These are phyloP conservation scores for Todiramphus chloris DNA, from an alignment of 2,113 vertebrate genomes.

Conservation along the genomic window DNA sequence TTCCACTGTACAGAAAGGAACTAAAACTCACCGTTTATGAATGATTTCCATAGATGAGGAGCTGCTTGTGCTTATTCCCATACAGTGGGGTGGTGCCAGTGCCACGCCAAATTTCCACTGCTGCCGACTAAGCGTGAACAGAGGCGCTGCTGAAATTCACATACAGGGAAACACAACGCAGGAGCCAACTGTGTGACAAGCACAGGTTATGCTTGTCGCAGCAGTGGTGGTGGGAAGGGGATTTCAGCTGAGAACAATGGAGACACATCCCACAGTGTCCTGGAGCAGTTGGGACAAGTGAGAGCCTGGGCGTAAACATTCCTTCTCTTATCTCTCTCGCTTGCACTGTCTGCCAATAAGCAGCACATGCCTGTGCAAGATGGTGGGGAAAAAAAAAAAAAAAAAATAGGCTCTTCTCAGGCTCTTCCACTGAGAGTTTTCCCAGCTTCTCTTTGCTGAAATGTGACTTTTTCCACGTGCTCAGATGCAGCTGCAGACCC, in stretches of 20 bases:
- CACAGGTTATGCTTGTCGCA: not conserved
- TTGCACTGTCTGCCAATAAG: not conserved
- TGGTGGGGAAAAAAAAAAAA: not conserved
- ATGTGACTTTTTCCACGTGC: rapidly evolving
- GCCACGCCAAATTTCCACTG: rapidly evolving
- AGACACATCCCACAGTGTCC: not conserved
- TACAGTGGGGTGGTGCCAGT: rapidly evolving
- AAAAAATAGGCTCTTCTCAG: not conserved
- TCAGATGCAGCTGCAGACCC: rapidly evolving
- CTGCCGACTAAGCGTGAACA: not conserved
- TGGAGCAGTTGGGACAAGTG: not conserved
- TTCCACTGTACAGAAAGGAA: not conserved
- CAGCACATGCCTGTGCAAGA: not conserved
- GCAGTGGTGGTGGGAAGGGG: not conserved
- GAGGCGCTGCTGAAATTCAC: rapidly evolving
- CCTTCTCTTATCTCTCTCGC: not conserved
- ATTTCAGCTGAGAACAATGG: not conserved
- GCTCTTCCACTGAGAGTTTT: not conserved
- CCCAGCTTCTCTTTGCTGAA: not conserved
- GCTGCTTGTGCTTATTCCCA: not conserved
- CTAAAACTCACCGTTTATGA: not conserved
- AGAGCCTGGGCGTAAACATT: not conserved
- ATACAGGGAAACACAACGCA: rapidly evolving
- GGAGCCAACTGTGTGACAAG: not conserved
- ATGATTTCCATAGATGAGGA: not conserved